Conservation (phyloP, 2,113 vertebrate genomes). For the Stictonetta naevosa region DNA sequence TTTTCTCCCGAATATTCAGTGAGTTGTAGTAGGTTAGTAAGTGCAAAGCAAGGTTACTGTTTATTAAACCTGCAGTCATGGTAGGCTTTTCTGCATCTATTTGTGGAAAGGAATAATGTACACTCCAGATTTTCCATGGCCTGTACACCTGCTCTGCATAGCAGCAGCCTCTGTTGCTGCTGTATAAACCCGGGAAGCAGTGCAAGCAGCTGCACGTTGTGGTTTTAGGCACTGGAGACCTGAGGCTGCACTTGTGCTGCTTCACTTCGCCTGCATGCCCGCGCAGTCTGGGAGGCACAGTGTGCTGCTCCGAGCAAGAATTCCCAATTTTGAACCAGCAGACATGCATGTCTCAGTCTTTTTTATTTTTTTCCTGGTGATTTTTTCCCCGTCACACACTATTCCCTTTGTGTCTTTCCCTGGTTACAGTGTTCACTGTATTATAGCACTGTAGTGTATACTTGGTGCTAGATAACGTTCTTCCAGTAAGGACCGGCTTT, state of each 20-base stretch:
- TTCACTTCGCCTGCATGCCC: accelerated
- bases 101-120: neutral
- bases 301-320: neutral
- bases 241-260: neutral
- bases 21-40: neutral
- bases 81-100: neutral
- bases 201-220: accelerated
- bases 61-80: neutral
- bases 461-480: neutral
- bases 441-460: neutral
- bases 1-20: neutral
- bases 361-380: neutral
- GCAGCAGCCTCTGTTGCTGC: neutral
- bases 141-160: too few relatives aligned
- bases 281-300: accelerated
- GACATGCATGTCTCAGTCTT: too few relatives aligned
- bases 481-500: neutral
- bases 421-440: neutral
- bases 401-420: neutral
- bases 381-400: neutral
- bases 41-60: neutral
- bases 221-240: neutral
- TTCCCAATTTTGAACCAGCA: neutral
- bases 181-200: too few relatives aligned
- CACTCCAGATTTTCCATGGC: accelerated